Conservation (phyloP, 37 sponge, comb jelly and placozoan genomes). For the Haliclona indistincta region DNA sequence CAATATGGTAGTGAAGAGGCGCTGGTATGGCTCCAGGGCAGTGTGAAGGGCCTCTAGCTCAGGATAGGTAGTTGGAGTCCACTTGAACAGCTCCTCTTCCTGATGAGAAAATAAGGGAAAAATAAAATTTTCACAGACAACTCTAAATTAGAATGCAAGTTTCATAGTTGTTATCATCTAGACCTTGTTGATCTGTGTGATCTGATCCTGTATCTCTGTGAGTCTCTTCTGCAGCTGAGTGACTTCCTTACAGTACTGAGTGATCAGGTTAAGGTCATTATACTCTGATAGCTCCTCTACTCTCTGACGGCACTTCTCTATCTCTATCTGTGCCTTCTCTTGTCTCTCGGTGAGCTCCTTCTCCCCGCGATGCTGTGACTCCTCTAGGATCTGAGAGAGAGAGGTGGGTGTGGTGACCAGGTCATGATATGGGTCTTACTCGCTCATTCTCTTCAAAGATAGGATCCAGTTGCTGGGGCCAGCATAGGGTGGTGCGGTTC, state of each 20-base stretch:
- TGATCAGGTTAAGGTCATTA: conserved; percentile 74
- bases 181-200: conserved; percentile 82
- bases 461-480: conserved; percentile 84
- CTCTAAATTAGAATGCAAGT: too few relatives aligned
- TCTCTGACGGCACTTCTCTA: conserved; percentile 82
- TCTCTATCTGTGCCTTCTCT: conserved; percentile 88
- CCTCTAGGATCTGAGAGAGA: conserved; percentile 51
- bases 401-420: not conserved
- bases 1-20: conserved; percentile 84
- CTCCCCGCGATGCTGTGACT: conserved; percentile 72
- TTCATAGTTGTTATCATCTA: too few relatives aligned
- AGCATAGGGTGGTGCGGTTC: conserved; percentile 82
- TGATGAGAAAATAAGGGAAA: too few relatives aligned
- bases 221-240: conserved; percentile 76
- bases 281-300: conserved; percentile 91
- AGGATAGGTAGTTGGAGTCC: conserved; percentile 87
- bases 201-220: conserved; percentile 73
- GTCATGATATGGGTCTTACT: not conserved
- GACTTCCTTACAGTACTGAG: conserved; percentile 84
- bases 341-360: conserved; percentile 74
- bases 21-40: conserved; percentile 87
- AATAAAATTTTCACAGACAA: conserved; percentile 20
- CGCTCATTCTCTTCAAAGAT: conserved; percentile 90
- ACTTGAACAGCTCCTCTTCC: conserved; percentile 95
- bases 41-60: conserved; percentile 80